Percentiles rank a stretch among this genome's conserved stretches.
These are phyloP conservation scores for Andrena hattorfiana DNA, from an alignment of 2,888 invertebrate genomes.

Conservation along the genomic window DNA sequence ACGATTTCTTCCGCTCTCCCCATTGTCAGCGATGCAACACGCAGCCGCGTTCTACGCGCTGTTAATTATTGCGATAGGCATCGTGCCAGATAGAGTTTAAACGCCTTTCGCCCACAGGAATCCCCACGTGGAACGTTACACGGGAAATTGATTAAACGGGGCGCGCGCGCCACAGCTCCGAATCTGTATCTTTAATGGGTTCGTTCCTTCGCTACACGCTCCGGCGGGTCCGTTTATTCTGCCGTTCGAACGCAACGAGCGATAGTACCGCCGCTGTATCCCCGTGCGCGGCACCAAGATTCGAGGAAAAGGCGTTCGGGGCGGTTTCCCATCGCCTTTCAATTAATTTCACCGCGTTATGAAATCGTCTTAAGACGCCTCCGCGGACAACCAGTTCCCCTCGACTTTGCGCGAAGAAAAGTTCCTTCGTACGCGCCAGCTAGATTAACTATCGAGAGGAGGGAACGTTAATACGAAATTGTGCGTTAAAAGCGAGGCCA, in stretches of 20 bases:
- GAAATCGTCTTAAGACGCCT: constrained; percentile 22
- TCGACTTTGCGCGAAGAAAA: background rate
- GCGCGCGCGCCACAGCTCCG: constrained; percentile 27
- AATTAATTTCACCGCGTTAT: constrained; percentile 37
- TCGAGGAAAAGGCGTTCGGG: constrained; percentile 6
- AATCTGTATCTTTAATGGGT: constrained; percentile 37
- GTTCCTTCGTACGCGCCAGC: background rate
- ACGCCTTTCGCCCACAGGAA: constrained; percentile 40
- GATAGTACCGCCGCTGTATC: background rate
- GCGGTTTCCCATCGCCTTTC: constrained; percentile 17
- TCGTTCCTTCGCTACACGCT: constrained; percentile 28
- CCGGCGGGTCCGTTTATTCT: constrained; percentile 32
- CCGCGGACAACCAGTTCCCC: background rate
- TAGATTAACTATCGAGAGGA: background rate
- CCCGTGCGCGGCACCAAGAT: background rate
- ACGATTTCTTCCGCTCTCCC: background rate
- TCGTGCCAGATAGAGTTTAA: constrained; percentile 40
- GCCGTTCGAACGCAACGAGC: constrained; percentile 17
- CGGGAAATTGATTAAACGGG: constrained; percentile 47
- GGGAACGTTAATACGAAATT: background rate
- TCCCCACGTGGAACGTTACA: constrained; percentile 41
- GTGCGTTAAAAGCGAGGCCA: background rate
- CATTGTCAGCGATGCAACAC: background rate
- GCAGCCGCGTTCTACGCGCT: constrained; percentile 25
- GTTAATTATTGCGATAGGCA: constrained; percentile 48